Conservation (phyloP, 2,113 vertebrate species). For the Pangasianodon gigas region DNA sequence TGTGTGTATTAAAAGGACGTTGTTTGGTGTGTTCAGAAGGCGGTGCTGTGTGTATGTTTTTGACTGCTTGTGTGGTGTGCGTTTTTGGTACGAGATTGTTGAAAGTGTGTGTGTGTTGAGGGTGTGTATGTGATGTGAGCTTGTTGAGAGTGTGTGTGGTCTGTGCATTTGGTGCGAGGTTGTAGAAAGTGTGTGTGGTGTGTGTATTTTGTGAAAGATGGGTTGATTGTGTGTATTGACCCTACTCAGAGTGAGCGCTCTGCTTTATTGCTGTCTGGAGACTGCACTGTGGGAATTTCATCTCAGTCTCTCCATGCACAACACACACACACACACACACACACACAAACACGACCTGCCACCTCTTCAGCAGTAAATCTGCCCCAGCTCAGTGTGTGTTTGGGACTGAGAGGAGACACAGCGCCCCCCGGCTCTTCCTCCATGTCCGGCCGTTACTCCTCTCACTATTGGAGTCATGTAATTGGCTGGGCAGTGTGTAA, state of each 20-base stretch:
- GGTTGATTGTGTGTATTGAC: background rate
- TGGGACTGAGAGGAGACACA: slow-evolving; percentile 21
- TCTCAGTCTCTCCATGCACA: background rate
- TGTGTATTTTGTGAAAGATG: background rate
- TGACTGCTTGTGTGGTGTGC: background rate
- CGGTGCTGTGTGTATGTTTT: background rate
- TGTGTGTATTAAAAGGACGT: background rate
- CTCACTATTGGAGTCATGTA: slow-evolving; percentile 16
- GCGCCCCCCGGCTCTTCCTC: slow-evolving; percentile 8
- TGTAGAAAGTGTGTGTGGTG: background rate
- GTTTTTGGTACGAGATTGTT: background rate
- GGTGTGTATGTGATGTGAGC: background rate
- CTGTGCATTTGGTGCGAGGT: background rate
- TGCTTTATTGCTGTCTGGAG: slow-evolving; percentile 27
- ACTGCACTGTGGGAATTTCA: slow-evolving; percentile 24
- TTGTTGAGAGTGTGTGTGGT: background rate
- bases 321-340: background rate
- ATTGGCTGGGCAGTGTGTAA: slow-evolving; percentile 7
- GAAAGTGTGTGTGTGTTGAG: background rate
- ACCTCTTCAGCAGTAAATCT: slow-evolving; percentile 51
- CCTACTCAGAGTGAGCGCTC: background rate
- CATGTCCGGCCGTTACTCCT: slow-evolving; percentile 23
- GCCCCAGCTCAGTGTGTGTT: slow-evolving; percentile 5
- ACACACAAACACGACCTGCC: slow-evolving; percentile 18
- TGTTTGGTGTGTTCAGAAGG: background rate